Evolutionary conservation across 2,888 invertebrate species (phyloP).

Genomic region (Zhuqinia jingwanae): DNA sequence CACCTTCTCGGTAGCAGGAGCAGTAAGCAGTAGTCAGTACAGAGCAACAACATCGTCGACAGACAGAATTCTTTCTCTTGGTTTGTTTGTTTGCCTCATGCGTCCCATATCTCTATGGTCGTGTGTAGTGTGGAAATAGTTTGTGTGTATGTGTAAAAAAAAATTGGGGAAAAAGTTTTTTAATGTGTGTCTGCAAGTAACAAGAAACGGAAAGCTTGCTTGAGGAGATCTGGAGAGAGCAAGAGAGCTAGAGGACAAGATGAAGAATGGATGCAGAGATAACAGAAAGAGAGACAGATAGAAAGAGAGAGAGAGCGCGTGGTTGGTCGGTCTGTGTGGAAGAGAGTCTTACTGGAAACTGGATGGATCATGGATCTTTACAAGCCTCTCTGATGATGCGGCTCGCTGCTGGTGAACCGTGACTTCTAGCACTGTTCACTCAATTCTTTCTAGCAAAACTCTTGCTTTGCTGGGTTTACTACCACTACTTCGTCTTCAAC

Average conservation of each 20-base stretch:
- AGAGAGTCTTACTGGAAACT: slow-evolving; percentile 57
- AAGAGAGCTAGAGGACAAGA: slow-evolving; percentile 19
- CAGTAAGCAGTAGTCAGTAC: no score
- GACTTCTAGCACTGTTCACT: slow-evolving; percentile 45
- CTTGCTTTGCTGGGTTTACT: not conserved
- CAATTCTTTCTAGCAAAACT: not conserved
- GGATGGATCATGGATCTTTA: slow-evolving; percentile 51
- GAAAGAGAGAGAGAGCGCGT: no score
- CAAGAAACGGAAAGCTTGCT: not conserved
- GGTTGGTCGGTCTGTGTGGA: slow-evolving; percentile 3
- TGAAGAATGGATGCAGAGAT: slow-evolving; percentile 26
- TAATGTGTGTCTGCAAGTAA: not conserved
- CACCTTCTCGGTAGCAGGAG: no score
- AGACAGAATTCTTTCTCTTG: no score
- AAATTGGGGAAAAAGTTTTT: no score
- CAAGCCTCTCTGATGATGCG: slow-evolving; percentile 19
- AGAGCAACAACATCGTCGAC: no score
- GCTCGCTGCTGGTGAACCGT: slow-evolving; percentile 64
- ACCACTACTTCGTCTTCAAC: not conserved
- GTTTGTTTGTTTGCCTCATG: no score
- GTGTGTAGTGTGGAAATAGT: no score
- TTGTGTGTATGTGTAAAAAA: no score
- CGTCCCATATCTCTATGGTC: no score
- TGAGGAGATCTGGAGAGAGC: not conserved
- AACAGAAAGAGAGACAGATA: not conserved